Evolutionary conservation across 92 coral and sea anemone species (phyloP).

Genomic region (Plumapathes pennacea): DNA sequence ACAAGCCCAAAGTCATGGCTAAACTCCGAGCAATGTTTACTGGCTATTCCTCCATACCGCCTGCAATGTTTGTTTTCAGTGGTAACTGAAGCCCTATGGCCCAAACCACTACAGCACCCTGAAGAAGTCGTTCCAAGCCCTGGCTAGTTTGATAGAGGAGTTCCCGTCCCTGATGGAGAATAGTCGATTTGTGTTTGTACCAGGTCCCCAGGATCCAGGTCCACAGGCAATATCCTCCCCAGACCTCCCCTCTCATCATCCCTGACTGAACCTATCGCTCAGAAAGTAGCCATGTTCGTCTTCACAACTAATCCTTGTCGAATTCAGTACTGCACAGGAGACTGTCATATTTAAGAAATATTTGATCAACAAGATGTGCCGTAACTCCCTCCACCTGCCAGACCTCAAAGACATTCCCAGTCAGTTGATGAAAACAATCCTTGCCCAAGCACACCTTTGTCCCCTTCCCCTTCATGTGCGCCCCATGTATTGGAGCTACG

Average conservation of each 20-base stretch:
- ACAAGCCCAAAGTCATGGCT: constrained; percentile 85
- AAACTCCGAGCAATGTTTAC: constrained; percentile 83
- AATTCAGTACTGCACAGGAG: constrained; percentile 94
- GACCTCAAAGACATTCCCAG: constrained; percentile 92
- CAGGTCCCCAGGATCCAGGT: constrained; percentile 98
- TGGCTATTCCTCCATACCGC: constrained; percentile 94
- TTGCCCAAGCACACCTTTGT: constrained; percentile 88
- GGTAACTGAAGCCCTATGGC: constrained; percentile 97
- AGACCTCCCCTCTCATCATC: constrained; percentile 88
- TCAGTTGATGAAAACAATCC: constrained; percentile 79
- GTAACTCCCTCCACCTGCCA: constrained; percentile 85
- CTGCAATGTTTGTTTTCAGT: constrained; percentile 85
- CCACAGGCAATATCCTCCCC: constrained; percentile 92
- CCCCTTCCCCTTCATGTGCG: constrained; percentile 93
- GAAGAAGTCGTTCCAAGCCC: constrained; percentile 71
- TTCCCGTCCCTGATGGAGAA: constrained; percentile 81
- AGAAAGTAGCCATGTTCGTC: constrained; percentile 70
- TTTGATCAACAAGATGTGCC: constrained; percentile 94
- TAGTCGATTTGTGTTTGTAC: constrained; percentile 91
- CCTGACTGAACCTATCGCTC: constrained; percentile 52
- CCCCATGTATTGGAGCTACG: constrained; percentile 93
- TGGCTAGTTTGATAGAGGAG: constrained; percentile 81
- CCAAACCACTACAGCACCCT: constrained; percentile 67
- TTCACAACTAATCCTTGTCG: constrained; percentile 90
- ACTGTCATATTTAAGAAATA: constrained; percentile 84